Evolutionary conservation across 2,888 invertebrate species (phyloP), one percentile per base, ranked within the genome.

Genomic region (Acleris laterana): DNA sequence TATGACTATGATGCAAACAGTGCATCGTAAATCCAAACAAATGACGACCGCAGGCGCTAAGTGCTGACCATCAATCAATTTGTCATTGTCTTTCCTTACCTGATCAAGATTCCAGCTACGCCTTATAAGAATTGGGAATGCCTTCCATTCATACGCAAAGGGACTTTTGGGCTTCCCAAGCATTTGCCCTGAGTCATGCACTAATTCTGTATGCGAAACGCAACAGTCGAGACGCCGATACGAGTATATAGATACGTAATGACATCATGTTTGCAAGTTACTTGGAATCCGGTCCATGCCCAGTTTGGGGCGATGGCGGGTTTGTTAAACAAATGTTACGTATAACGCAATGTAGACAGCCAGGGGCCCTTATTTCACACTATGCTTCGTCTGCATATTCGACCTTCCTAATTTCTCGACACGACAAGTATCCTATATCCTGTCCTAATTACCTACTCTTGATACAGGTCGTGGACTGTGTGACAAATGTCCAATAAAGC

Each of bases 231-330:
- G 46, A 16, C 46, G 17, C n/a, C 17, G 46, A 46, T 44, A 44
- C 17, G 44, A 42, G 32, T 9, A 32, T 32, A 32, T 32, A 32
- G 32, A 32, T 32, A 6, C 32, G 9, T 16, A 61, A 51, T 63
- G 63, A 57, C 50, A 50, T 63, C 57, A 63, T 51, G 57, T 63
- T 42, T 11, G 55, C 22, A 2, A 49, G 28, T 62, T 55, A 28
- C 55, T 53, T 28, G 52, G 50, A 38, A 46, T 46, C 46, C 46
- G 46, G 46, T 46, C 46, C 46, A 17, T 17, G n/a, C 5, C 5
- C 5, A 20, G 5, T 52, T 17, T 60, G 50, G 19, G 20, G 52
- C 22, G 17, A 17, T n/a, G 28, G 55, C 22, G n/a, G 32, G 19
- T 53, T 53, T 42, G 42, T 42, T 56, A 56, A 56, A 42, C 55